A percentile compares a stretch with the other conserved stretches of the same genome.
Conservation (phyloP, 37 sponge, comb jelly and placozoan species). For the Spongia lamella region DNA sequence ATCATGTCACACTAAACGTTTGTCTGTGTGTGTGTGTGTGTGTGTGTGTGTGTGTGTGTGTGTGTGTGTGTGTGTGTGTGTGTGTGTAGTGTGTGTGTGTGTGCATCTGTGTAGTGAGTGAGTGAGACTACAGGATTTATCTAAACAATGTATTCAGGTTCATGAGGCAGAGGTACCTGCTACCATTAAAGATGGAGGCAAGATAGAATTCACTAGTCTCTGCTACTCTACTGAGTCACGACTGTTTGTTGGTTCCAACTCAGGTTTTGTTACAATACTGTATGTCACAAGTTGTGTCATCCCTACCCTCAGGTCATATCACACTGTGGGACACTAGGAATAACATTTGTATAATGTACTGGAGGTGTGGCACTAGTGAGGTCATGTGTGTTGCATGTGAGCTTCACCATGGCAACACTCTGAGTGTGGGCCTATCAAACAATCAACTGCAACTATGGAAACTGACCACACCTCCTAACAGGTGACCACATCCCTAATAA, state of each 20-base stretch:
- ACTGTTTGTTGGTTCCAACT: constrained; percentile 57
- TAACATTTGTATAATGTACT: constrained; percentile 69
- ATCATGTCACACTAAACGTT: no score
- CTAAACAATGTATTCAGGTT: constrained; percentile 16
- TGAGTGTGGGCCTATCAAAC: no score
- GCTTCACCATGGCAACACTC: neutral
- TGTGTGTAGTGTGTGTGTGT: constrained; percentile 23
- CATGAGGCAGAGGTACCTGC: constrained; percentile 40
- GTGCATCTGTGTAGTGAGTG: neutral
- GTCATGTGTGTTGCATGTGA: neutral
- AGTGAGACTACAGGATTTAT: neutral
- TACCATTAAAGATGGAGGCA: constrained; percentile 4
- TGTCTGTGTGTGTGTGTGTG: no score
- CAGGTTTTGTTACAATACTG: constrained; percentile 49
- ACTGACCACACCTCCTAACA: no score
- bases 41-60: no score
- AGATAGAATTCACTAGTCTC: constrained; percentile 53
- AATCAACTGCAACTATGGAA: no score
- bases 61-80: no score
- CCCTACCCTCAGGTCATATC: constrained; percentile 48
- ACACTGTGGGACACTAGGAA: constrained; percentile 65
- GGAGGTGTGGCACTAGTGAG: constrained; percentile 67
- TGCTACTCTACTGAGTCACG: constrained; percentile 36
- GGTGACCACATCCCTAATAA: no score
- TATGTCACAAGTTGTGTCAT: no score